Evolutionary conservation across 2,113 vertebrate species (phyloP).

Genomic region (Terrapene triunguis): DNA sequence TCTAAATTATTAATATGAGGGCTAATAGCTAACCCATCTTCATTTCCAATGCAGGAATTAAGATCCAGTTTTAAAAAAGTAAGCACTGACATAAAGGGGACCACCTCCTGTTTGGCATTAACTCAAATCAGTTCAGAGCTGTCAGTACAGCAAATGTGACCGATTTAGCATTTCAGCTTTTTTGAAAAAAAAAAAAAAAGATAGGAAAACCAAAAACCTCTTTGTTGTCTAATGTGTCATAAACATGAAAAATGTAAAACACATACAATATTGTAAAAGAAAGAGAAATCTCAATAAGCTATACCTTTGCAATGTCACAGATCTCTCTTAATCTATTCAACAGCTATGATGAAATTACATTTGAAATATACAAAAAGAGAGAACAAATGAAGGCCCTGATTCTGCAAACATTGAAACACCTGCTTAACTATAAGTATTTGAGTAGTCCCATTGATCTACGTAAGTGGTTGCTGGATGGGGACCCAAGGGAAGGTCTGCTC

Average conservation of each 20-base stretch:
- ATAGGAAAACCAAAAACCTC: constrained; percentile 61
- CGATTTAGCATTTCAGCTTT: constrained; percentile 39
- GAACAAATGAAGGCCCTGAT: background rate
- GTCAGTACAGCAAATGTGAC: background rate
- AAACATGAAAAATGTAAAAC: background rate
- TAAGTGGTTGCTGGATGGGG: accelerated
- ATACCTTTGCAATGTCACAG: background rate
- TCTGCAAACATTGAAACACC: background rate
- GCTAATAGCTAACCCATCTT: constrained; percentile 74
- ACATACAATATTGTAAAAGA: background rate
- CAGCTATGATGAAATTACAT: background rate
- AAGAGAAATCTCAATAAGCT: accelerated
- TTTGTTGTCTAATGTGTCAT: background rate
- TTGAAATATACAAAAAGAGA: background rate
- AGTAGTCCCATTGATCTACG: background rate
- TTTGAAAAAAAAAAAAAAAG: background rate
- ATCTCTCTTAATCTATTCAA: background rate
- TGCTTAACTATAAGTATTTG: background rate
- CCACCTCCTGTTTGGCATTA: constrained; percentile 18
- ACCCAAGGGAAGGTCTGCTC: background rate
- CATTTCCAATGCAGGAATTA: constrained; percentile 67
- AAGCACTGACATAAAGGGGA: constrained; percentile 37
- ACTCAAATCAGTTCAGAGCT: background rate
- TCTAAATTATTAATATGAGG: constrained; percentile 79
- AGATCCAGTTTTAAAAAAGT: constrained; percentile 46